Evolutionary conservation across 2,797 vertebrate genomes (phyloP).

Genomic region (Florisuga fusca): DNA sequence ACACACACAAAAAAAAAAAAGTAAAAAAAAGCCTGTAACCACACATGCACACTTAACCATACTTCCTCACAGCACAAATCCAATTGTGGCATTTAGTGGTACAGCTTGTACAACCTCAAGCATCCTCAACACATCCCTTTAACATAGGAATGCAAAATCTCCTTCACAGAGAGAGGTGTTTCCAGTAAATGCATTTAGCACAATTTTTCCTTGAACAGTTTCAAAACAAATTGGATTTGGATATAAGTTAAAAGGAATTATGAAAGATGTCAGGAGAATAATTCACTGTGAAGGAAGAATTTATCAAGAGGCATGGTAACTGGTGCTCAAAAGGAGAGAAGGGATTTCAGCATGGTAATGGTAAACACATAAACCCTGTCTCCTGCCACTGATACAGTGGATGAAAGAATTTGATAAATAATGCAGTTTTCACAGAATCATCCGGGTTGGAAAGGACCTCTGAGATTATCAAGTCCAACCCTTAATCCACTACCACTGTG

Average conservation of each 20-base stretch:
- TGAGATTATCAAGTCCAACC: no score
- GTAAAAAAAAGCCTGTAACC: background rate
- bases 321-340: background rate
- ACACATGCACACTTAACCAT: background rate
- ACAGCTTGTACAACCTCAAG: background rate
- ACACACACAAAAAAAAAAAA: background rate
- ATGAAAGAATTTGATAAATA: background rate
- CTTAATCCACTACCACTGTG: no score
- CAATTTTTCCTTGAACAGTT: background rate
- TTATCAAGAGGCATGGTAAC: background rate
- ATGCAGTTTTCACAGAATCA: background rate
- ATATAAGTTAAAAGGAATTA: background rate
- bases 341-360: background rate
- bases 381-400: background rate
- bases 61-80: background rate
- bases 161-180: background rate
- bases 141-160: background rate
- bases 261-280: background rate
- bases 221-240: background rate
- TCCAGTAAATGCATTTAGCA: background rate
- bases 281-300: background rate
- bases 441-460: no score
- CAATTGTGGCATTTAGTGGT: background rate
- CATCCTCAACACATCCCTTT: background rate
- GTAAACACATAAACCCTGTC: background rate